Evolutionary conservation across 2,888 invertebrate species (phyloP).

Genomic region (Stramonita haemastoma): DNA sequence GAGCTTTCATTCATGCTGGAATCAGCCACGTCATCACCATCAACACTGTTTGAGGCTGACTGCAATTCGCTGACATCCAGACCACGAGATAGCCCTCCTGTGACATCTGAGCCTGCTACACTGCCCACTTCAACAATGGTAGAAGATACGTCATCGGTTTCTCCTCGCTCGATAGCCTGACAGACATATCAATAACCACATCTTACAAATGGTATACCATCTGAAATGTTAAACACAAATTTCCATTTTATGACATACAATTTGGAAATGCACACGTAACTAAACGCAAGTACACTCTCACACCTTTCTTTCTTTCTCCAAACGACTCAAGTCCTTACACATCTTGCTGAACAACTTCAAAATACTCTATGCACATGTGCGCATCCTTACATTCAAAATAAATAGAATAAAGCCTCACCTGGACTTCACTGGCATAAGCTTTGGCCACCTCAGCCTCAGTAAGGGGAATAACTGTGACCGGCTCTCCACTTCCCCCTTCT

Average conservation of each 20-base stretch:
- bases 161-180: slow-evolving; percentile 30
- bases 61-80: slow-evolving; percentile 48
- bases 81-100: slow-evolving; percentile 37
- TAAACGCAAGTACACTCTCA: too few relatives aligned
- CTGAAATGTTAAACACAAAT: too few relatives aligned
- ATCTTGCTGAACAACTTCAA: too few relatives aligned
- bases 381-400: background rate
- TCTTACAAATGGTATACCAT: background rate
- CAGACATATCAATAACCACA: background rate
- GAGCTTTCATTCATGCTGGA: slow-evolving; percentile 28
- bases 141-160: slow-evolving; percentile 51
- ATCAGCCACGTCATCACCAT: slow-evolving; percentile 32
- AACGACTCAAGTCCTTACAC: too few relatives aligned
- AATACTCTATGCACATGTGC: too few relatives aligned
- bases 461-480: slow-evolving; percentile 43
- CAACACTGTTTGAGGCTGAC: slow-evolving; percentile 38
- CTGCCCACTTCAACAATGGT: slow-evolving; percentile 50
- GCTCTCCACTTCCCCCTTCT: slow-evolving; percentile 18
- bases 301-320: too few relatives aligned
- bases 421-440: slow-evolving; percentile 38
- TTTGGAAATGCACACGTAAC: background rate
- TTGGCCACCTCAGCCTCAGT: slow-evolving; percentile 51
- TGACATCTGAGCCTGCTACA: slow-evolving; percentile 47
- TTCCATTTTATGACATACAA: too few relatives aligned
- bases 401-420: background rate